Evolutionary conservation across 2,113 vertebrate species (phyloP), one percentile per base, ranked within the genome.

Genomic region (Hystrix brachyura): DNA sequence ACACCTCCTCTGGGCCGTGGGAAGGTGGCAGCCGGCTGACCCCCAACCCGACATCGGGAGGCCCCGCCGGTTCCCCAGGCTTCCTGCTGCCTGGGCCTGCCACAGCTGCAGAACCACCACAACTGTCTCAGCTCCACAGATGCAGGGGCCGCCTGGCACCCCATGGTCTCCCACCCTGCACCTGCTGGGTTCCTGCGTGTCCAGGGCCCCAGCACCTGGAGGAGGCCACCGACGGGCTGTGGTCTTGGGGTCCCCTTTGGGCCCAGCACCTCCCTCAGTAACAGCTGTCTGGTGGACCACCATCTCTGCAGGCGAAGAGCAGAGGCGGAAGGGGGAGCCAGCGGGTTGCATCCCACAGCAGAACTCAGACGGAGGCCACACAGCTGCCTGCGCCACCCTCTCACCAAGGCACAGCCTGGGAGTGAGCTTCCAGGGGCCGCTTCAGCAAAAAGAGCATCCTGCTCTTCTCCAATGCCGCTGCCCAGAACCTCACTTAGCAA

Each of bases 121-220:
- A 32, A 15, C 34, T 13, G 81, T 6, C 32, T 3, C 1, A 3
- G n/a, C 34, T 29, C 62, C 27, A 1, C 2, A 1, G 0, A 3
- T 6, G 18, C 8, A 6, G 7, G 25, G 60, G 12, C 43, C 60
- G 34, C 25, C 17, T 6, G 38, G 6, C 1, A 4, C 18, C 34
- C 38, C 3, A 15, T 18, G 1, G 15, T 7, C 53, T n/a, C 57
- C 3, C 1, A 0, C 3, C 43, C 51, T 46, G 43, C 0, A 0
- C 25, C 46, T 27, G 17, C 51, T 1, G 18, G 18, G 74, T 7
- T 78, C 29, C 48, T 55, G 15, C 4, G 0, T 17, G 1, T 15
- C 60, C 15, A 13, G 29, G n/a, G n/a, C 23, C 51, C 13, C 21
- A 5, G 38, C 3, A 32, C 17, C 72, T 11, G 7, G 5, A 0